Base-by-base conservation (phyloP, 2,888 invertebrate species). In the Isotomurus palustris region DNA sequence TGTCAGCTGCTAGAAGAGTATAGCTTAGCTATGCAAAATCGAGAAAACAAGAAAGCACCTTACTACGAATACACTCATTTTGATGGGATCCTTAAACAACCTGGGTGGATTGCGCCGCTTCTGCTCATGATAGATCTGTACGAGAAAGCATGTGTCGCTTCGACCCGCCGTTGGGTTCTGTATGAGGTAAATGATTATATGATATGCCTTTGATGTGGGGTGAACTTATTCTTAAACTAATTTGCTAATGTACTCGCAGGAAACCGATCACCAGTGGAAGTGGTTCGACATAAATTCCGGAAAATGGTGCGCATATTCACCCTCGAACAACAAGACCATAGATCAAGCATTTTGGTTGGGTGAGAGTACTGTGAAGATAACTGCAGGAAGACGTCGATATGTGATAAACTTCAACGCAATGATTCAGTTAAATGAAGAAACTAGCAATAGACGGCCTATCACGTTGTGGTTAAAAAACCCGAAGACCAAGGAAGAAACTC, bases 211-310 rank as follows among this genome's bases (percentile, higher is more conserved):
- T 47, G 2, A 40, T 44, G 32, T 14, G 12, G 14, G 32, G n/a
- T n/a, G n/a, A n/a, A n/a, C n/a, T n/a, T n/a, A n/a, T n/a, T n/a
- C n/a, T n/a, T n/a, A n/a, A n/a, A 10, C 32, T 38, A 14, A n/a
- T 49, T 49, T 17, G 14, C 17, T 38, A 38, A 24, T 27, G 44
- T 49, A n/a, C n/a, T n/a, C n/a, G 10, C 28, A 67, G 63, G 68
- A 70, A 55, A 73, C 72, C 3, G 72, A 74, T 52, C 76, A 78
- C 51, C 72, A 74, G 17, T 90, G 90, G 90, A 85, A 87, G 70
- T 90, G 88, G 88, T 89, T 86, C 74, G 89, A 91, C 74, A 80
- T 88, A 49, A 82, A 84, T n/a, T 83, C 83, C 12, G 87, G 87
- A 3, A 84, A 85, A 72, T 91, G 90, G 90, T 85, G 83, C 61